Percentiles rank a stretch among this genome's conserved stretches.
Evolutionary conservation across 2,888 invertebrate genomes (phyloP).

Genomic region (Imbricaverruca yamaguchii): DNA sequence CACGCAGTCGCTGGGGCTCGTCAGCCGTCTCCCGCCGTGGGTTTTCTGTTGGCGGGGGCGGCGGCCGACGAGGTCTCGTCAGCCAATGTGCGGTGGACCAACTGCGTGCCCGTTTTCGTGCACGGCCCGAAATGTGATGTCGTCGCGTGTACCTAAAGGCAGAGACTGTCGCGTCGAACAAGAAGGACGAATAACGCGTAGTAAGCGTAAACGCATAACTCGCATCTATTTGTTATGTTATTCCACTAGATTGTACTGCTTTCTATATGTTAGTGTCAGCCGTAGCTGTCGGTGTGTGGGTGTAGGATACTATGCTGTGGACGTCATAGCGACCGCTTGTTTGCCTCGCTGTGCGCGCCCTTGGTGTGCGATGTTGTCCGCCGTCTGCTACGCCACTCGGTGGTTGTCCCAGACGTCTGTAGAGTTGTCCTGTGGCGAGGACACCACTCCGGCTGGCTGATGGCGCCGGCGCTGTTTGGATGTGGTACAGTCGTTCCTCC

Average conservation of each 20-base stretch:
- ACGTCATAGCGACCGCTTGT: not conserved
- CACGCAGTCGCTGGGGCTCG: no score
- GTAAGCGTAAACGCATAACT: not conserved
- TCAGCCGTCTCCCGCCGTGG: not conserved
- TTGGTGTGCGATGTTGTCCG: not conserved
- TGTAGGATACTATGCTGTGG: not conserved
- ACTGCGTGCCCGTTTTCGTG: not conserved
- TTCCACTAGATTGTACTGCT: constrained; percentile 9
- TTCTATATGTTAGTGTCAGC: not conserved
- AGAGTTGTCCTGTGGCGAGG: not conserved
- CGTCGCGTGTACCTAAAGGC: not conserved
- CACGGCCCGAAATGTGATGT: not conserved
- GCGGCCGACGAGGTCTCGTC: no score
- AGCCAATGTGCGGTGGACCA: not conserved
- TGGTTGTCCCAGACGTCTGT: not conserved
- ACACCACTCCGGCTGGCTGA: not conserved
- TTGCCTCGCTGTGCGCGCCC: not conserved
- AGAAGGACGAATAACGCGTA: not conserved
- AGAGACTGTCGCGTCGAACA: not conserved
- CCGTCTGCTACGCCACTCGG: not conserved
- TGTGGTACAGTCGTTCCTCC: no score
- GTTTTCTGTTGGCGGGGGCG: no score
- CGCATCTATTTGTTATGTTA: constrained; percentile 15
- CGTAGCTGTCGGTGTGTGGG: not conserved
- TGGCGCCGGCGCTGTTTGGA: not conserved